Percentiles rank a stretch among this genome's conserved stretches.
Evolutionary conservation across 2,113 vertebrate genomes (phyloP).

Genomic region (Chrysochloris asiatica): DNA sequence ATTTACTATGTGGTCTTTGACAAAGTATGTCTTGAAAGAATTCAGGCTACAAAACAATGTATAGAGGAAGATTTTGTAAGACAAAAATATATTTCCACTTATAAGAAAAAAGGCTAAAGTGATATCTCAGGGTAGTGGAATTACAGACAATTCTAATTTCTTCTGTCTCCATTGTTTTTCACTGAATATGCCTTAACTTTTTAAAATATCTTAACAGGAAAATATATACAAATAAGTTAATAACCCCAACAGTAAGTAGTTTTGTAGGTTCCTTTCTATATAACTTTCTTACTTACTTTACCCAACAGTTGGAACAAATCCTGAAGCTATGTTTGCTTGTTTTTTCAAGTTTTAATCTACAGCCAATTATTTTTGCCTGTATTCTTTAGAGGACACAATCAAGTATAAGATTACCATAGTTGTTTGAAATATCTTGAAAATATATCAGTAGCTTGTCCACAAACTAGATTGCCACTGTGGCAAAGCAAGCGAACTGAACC

Average conservation of each 20-base stretch:
- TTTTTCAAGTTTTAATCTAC: constrained; percentile 50
- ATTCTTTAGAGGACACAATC: constrained; percentile 14
- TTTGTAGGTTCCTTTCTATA: background rate
- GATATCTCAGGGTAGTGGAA: background rate
- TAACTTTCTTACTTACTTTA: constrained; percentile 19
- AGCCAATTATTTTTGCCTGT: constrained; percentile 51
- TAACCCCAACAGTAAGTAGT: background rate
- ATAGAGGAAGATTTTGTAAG: constrained; percentile 3
- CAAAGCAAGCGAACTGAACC: background rate
- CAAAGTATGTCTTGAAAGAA: constrained; percentile 49
- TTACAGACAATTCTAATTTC: background rate
- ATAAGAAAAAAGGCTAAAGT: background rate
- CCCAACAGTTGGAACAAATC: constrained; percentile 11
- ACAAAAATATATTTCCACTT: background rate
- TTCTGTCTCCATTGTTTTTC: background rate
- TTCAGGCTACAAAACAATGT: constrained; percentile 5
- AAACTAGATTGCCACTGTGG: background rate
- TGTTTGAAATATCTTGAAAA: constrained; percentile 46
- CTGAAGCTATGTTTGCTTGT: background rate
- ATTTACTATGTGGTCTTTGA: background rate
- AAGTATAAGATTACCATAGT: constrained; percentile 37
- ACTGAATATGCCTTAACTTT: background rate
- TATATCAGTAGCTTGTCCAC: background rate
- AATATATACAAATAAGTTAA: background rate
- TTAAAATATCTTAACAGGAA: background rate